Percentiles rank a stretch among this genome's conserved stretches.
phyloP scores from a whole-genome alignment of 2,797 vertebrate species.

The Cuniculus paca region DNA sequence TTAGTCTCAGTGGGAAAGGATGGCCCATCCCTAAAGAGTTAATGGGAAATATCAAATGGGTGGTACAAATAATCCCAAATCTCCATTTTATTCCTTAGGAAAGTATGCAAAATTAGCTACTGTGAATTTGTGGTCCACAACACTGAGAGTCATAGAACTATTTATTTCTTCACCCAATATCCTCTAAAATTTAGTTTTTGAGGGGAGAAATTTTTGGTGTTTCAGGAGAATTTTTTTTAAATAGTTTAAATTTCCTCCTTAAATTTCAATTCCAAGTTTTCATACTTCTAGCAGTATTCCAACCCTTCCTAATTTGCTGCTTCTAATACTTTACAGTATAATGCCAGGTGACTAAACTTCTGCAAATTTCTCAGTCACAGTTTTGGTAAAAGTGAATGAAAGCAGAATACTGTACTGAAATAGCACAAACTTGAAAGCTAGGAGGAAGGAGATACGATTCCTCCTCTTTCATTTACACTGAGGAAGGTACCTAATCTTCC shows the following conservation, averaged over 20 bases:
- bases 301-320: not conserved
- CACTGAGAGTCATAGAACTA: not conserved
- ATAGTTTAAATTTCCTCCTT: not conserved
- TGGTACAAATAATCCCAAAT: no score
- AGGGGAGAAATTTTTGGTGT: not conserved
- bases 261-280: constrained; percentile 33
- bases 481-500: not conserved
- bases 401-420: not conserved
- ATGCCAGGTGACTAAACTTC: not conserved
- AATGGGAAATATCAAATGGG: no score
- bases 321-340: not conserved
- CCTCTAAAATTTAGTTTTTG: not conserved
- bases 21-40: no score
- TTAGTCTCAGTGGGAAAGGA: no score
- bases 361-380: not conserved
- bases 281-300: not conserved
- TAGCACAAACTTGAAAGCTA: not conserved
- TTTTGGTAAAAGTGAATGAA: not conserved
- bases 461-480: not conserved
- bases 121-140: no score
- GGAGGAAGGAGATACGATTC: not conserved
- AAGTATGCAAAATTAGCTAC: no score
- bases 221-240: not conserved
- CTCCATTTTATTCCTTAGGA: no score
- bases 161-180: not conserved